phyloP scores from a whole-genome alignment of 2,797 vertebrate genomes.

The Octomys mimax region DNA sequence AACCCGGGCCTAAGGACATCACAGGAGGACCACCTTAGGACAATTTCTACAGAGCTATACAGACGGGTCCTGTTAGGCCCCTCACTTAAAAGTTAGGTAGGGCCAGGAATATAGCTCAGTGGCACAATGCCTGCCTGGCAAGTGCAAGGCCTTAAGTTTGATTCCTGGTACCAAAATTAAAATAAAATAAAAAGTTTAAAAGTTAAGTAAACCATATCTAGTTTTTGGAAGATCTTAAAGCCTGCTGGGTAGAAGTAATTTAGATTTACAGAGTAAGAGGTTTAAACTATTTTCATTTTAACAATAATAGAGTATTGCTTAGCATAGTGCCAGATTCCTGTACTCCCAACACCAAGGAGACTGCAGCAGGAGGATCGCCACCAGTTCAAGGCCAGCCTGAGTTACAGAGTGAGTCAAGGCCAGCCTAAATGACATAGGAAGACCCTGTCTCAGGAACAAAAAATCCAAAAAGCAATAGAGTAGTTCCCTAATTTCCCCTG shows the following conservation, averaged over 20 bases:
- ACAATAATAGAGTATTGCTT: constrained; percentile 15
- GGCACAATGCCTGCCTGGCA: no score
- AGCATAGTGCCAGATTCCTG: not conserved
- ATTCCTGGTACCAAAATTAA: no score
- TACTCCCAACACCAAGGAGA: not conserved
- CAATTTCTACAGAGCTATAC: not conserved
- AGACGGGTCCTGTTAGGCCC: not conserved
- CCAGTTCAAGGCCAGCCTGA: not conserved
- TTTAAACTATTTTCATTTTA: constrained; percentile 59
- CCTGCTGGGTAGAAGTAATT: constrained; percentile 29
- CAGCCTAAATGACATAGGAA: not conserved
- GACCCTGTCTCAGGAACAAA: not conserved
- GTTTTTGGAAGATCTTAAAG: constrained; percentile 7
- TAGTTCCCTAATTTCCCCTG: constrained; percentile 47
- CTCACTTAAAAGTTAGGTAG: not conserved
- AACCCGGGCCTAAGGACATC: not conserved
- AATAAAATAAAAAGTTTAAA: not conserved
- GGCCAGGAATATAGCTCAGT: no score
- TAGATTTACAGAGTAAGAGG: not conserved
- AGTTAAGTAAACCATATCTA: not conserved
- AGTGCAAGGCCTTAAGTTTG: no score
- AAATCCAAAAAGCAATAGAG: constrained; percentile 52
- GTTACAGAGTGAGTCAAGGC: not conserved
- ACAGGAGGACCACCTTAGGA: not conserved
- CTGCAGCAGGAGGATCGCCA: not conserved